These are phyloP conservation scores for Cyphomyrmex costatus DNA, from an alignment of 1,140 invertebrate genomes.

Conservation along the genomic window DNA sequence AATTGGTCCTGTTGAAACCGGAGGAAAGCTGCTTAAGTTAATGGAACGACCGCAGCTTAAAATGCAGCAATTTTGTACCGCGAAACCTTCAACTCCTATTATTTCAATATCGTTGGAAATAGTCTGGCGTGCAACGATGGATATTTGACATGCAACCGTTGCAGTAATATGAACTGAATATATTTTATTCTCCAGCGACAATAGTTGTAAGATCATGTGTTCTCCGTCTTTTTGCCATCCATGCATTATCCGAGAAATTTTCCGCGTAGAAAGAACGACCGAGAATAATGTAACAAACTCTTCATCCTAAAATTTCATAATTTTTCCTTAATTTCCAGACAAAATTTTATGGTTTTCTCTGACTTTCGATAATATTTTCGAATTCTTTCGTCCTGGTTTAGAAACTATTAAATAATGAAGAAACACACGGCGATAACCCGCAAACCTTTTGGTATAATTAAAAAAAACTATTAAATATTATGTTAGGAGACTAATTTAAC, in stretches of 20 bases:
- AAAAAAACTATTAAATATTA: no score
- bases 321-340: no score
- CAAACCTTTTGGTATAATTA: no score
- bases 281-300: neutral
- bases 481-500: no score
- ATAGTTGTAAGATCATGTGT: neutral
- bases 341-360: no score
- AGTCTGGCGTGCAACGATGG: neutral
- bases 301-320: no score
- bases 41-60: slow-evolving; percentile 10
- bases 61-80: slow-evolving; percentile 1
- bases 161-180: neutral
- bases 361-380: no score
- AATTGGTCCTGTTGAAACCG: neutral
- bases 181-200: neutral
- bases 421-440: no score
- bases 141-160: slow-evolving; percentile 9
- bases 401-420: no score
- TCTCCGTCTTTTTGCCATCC: neutral
- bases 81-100: slow-evolving; percentile 27
- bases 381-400: no score
- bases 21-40: neutral
- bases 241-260: neutral
- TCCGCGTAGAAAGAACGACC: neutral
- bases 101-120: slow-evolving; percentile 26